phyloP scores from a whole-genome alignment of 2,797 vertebrate species.

The Spea hammondii region DNA sequence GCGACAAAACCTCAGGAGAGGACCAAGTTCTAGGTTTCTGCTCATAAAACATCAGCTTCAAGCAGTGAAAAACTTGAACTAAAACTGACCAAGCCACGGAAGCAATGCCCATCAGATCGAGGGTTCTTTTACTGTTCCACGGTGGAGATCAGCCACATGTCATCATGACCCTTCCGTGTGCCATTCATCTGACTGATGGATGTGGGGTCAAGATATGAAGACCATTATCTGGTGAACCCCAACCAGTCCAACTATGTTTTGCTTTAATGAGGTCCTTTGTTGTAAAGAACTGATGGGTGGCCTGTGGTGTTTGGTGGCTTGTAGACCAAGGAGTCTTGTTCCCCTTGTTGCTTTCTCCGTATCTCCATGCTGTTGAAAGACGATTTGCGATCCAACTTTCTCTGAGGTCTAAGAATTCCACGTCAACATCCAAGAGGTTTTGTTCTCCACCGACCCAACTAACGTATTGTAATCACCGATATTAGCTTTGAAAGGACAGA shows the following conservation, averaged over 20 bases:
- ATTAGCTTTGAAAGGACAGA: too few relatives aligned
- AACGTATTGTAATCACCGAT: too few relatives aligned
- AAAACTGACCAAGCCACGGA: not conserved
- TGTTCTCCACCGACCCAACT: too few relatives aligned
- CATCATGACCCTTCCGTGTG: not conserved
- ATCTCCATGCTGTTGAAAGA: too few relatives aligned
- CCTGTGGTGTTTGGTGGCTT: not conserved
- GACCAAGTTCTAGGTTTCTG: not conserved
- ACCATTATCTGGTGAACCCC: not conserved
- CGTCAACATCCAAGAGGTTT: too few relatives aligned
- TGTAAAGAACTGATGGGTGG: not conserved
- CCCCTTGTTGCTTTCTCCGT: too few relatives aligned
- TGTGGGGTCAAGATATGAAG: not conserved
- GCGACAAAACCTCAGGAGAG: not conserved
- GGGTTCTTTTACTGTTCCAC: not conserved
- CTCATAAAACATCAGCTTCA: constrained; percentile 21
- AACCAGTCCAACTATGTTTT: too few relatives aligned
- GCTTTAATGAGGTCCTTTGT: not conserved
- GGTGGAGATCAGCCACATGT: not conserved
- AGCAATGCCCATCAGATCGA: not conserved
- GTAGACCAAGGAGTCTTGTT: too few relatives aligned
- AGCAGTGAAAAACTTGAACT: constrained; percentile 14
- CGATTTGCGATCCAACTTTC: too few relatives aligned
- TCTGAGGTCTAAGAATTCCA: too few relatives aligned
- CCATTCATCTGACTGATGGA: not conserved